Base-by-base conservation (phyloP, 2,888 invertebrate species). In the Drosophila stalkeri region DNA sequence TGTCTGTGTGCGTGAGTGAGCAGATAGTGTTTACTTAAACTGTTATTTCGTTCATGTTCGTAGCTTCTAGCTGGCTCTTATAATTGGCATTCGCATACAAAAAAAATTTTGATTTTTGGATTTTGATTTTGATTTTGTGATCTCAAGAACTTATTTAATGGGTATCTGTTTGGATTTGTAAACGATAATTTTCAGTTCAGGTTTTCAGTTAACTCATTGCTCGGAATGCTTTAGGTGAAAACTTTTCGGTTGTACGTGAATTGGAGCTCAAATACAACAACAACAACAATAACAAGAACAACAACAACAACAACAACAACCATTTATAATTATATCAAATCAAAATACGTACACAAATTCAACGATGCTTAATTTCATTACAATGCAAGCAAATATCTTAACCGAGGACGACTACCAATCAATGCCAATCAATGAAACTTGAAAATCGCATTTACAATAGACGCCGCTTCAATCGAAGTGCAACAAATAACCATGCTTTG, bases 171-270 rank as follows among this genome's bases (percentile, higher is more conserved):
- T 72, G 20, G 51, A 72, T 81, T 66, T 27, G 51, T 27, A 52
- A 62, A 55, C 27, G 60, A 41, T 47, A 31, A 31, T 64, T 76
- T 76, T 55, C 49, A 51, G 49, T 51, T 51, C 49, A 51, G 41
- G 59, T 68, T 78, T 80, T 83, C 61, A 69, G 80, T 83, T 83
- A 73, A 82, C 77, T 86, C 85, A 84, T 90, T 90, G 86, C 90
- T 90, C 90, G 86, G 86, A 86, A 86, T 86, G 86, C 90, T 87
- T 89, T 86, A 89, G 90, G 90, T 85, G 90, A 85, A 65, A 68
- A 80, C 78, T 74, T 80, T 75, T 82, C 65, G 75, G 79, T 86
- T 83, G 51, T 77, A 77, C 60, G 64, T 67, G 77, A 77, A 77
- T 81, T 78, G 77, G 72, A 78, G 77, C 81, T 78, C 52, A 81